Percentiles rank a stretch among this genome's conserved stretches.
These are phyloP conservation scores for Semaprochilodus insignis DNA, from an alignment of 2,797 vertebrate genomes.

Conservation along the genomic window DNA sequence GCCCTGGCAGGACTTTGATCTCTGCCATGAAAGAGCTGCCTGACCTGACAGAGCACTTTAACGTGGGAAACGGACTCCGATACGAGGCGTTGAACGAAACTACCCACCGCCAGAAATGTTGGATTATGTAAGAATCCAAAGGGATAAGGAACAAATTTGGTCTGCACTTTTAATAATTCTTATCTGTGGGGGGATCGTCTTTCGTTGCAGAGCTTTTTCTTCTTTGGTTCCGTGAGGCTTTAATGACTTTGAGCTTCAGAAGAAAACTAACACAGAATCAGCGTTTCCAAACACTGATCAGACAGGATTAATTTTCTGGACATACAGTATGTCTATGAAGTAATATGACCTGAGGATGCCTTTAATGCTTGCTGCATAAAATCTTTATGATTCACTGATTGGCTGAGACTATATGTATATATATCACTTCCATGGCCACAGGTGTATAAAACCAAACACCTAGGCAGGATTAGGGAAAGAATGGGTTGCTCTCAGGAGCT, in stretches of 20 bases:
- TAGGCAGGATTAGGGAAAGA: too few relatives aligned
- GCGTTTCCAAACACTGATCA: background rate
- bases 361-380: background rate
- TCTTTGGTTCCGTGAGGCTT: background rate
- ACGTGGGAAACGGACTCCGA: slow-evolving; percentile 1
- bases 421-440: too few relatives aligned
- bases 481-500: too few relatives aligned
- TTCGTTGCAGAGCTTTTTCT: background rate
- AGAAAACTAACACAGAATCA: background rate
- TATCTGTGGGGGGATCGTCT: slow-evolving; percentile 1
- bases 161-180: background rate
- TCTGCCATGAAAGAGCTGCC: slow-evolving; percentile 10
- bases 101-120: background rate
- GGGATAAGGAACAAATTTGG: slow-evolving; percentile 14
- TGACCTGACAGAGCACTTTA: slow-evolving; percentile 9
- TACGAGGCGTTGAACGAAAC: slow-evolving; percentile 9
- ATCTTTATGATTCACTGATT: too few relatives aligned
- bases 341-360: background rate
- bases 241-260: background rate
- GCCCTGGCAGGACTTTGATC: slow-evolving; percentile 17
- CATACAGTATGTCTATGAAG: background rate
- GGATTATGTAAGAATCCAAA: slow-evolving; percentile 4
- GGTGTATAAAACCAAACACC: too few relatives aligned
- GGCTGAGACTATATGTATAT: too few relatives aligned
- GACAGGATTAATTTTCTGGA: background rate